Evolutionary conservation across 2,113 vertebrate genomes (phyloP), one percentile per base, ranked within the genome.

Genomic region (Cygnus buccinator): DNA sequence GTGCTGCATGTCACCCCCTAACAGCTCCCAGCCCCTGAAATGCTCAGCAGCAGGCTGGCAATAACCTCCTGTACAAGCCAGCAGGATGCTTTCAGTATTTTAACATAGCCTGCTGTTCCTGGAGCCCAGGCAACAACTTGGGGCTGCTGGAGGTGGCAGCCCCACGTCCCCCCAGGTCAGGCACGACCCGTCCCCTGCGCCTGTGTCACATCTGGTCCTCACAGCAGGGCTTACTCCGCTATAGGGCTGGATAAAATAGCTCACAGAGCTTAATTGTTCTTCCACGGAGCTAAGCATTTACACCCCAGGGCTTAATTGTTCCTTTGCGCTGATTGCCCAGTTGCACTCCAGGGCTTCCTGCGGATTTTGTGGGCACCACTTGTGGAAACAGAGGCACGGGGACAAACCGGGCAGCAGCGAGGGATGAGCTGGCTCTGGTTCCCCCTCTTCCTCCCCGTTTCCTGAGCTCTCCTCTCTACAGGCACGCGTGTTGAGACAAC

Each of bases 181-280:
- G 52, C 46, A 41, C 0, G 0, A 33, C 15, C 31, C 0, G 1
- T 86, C 54, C 67, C 61, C 17, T 10, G 4, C 9, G 9, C 14
- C 1, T 19, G 17, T 61, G 73, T 63, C 71, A 54, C 74, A 23
- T 25, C 46, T 92, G 2, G 0, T 71, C 61, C n/a, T 17, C 0
- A 0, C 46, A 39, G 76, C 48, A 35, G 68, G 16, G 4, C 44
- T 31, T 19, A 3, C 28, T 67, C 37, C 57, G 33, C 75, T 43
- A 48, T 11, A 9, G 48, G 70, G 48, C 71, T 28, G 50, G 29
- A 70, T 7, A 8, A 54, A 76, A 62, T 3, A 77, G 41, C 63
- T 94, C 75, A 77, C 44, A 93, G 78, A 79, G 85, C 52, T 88
- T 80, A 74, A 93, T 71, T 91, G 87, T 83, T 95, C 79, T 93